A percentile compares a stretch with the other conserved stretches of the same genome.
Evolutionary conservation across 2,888 invertebrate species (phyloP).

Genomic region (Siphlonurus alternatus): DNA sequence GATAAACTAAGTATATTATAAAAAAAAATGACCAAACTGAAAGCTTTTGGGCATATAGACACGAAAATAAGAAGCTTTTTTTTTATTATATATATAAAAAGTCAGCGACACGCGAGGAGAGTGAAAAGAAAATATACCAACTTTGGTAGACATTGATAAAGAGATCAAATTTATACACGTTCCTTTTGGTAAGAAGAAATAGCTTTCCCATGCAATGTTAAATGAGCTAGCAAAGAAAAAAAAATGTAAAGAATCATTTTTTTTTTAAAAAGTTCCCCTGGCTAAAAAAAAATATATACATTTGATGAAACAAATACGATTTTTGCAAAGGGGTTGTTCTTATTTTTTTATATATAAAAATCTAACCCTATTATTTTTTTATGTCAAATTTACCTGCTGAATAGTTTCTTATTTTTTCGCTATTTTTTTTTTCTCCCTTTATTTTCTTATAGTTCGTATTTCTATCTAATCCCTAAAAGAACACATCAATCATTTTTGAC

Average conservation of each 20-base stretch:
- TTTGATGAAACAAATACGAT: not conserved
- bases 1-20: too few relatives aligned
- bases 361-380: not conserved
- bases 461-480: not conserved
- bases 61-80: slow-evolving; percentile 6
- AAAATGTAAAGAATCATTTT: not conserved
- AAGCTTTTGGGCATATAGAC: not conserved
- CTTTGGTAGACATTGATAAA: slow-evolving; percentile 10
- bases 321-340: not conserved
- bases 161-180: slow-evolving; percentile 11
- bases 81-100: slow-evolving; percentile 6
- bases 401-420: too few relatives aligned
- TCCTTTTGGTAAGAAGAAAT: slow-evolving; percentile 10
- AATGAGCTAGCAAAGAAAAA: slow-evolving; percentile 8
- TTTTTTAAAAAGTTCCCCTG: not conserved
- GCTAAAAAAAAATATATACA: not conserved
- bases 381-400: not conserved
- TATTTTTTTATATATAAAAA: too few relatives aligned
- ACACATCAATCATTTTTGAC: not conserved
- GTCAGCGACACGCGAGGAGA: slow-evolving; percentile 8
- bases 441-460: too few relatives aligned
- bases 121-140: slow-evolving; percentile 9
- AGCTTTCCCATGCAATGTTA: slow-evolving; percentile 11
- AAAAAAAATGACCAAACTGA: not conserved
- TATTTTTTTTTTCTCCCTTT: too few relatives aligned